Percentiles rank a stretch among this genome's conserved stretches.
Conservation (phyloP, 2,113 vertebrate species). For the Pyxicephalus adspersus region DNA sequence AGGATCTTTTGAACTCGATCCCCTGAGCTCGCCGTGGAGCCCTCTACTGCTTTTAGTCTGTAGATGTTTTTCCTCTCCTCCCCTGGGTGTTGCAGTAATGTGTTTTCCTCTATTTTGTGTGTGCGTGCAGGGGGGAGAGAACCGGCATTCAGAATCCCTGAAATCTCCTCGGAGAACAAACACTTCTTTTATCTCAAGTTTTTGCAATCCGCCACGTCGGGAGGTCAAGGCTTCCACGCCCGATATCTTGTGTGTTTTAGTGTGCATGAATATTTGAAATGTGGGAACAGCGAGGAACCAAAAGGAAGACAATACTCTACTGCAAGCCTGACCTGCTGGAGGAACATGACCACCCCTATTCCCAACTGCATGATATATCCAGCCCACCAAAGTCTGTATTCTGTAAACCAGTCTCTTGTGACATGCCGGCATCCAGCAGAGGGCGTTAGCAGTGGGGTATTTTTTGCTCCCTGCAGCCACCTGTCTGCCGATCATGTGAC, state of each 20-base stretch:
- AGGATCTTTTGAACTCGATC: slow-evolving; percentile 93
- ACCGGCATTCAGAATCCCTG: background rate
- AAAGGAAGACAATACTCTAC: background rate
- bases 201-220: background rate
- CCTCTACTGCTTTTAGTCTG: slow-evolving; percentile 32
- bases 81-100: slow-evolving; percentile 58
- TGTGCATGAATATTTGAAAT: background rate
- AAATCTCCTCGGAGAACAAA: background rate
- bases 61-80: slow-evolving; percentile 60
- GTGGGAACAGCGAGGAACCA: background rate
- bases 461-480: background rate
- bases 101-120: background rate
- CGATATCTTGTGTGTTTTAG: background rate
- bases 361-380: slow-evolving; percentile 22
- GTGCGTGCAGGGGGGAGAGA: background rate
- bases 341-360: background rate
- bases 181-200: slow-evolving; percentile 67
- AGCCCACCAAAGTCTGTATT: slow-evolving; percentile 33
- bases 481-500: background rate
- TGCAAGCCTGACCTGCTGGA: background rate
- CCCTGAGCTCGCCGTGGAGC: slow-evolving; percentile 75
- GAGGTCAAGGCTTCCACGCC: background rate
- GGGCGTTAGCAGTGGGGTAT: background rate
- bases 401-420: background rate
- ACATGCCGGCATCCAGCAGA: background rate